Conservation (phyloP, 2,797 vertebrate species). For the Siniperca undulata region DNA sequence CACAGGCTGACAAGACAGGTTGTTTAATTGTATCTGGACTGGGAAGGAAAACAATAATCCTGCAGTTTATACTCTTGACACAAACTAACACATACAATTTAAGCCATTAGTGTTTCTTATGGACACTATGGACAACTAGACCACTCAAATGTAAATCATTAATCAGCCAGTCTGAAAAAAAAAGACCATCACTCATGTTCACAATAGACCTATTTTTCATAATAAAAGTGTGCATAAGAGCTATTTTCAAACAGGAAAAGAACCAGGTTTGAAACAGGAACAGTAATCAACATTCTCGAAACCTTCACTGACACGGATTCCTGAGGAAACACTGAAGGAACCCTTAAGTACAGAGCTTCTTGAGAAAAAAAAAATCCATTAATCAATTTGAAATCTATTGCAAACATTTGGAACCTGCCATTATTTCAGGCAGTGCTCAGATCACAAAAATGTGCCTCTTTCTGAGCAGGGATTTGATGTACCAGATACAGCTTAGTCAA, state of each 20-base stretch:
- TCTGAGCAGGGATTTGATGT: not conserved
- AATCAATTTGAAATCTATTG: conserved; percentile 31
- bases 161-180: not conserved
- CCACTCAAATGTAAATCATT: not conserved
- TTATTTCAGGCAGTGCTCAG: conserved; percentile 4
- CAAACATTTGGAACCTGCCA: conserved; percentile 24
- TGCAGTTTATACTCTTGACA: not conserved
- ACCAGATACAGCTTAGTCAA: not conserved
- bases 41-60: not conserved
- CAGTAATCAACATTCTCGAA: conserved; percentile 49
- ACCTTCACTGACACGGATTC: conserved; percentile 35
- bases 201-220: conserved; percentile 28
- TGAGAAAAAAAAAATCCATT: conserved; percentile 11
- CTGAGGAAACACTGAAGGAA: conserved; percentile 44
- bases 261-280: conserved; percentile 42
- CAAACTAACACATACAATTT: conserved; percentile 8
- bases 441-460: conserved; percentile 5
- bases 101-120: not conserved
- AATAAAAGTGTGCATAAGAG: conserved; percentile 16
- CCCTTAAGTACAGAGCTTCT: not conserved
- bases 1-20: not conserved
- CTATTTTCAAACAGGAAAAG: conserved; percentile 32
- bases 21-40: not conserved
- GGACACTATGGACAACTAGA: not conserved
- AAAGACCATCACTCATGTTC: conserved; percentile 4